Base-by-base conservation (phyloP, 30 jellyfish, hydroid and myxozoan species). In the Rhopilema esculentum region DNA sequence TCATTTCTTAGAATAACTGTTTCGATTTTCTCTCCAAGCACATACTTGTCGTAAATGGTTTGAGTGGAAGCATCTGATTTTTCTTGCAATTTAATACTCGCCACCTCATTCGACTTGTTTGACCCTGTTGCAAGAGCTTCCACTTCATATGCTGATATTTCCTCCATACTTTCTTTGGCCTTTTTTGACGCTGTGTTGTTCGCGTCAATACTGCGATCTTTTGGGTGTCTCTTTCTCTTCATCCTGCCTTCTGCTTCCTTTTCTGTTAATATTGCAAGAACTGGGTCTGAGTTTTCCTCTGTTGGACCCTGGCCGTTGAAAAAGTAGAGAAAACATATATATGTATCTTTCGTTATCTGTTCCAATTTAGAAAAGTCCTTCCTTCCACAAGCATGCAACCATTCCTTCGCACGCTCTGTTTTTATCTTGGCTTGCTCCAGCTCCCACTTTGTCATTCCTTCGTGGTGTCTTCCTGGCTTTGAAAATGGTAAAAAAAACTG, bases 401-500 rank as follows among this genome's bases (percentile, higher is more conserved):
- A 78, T 4, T 63, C 17, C 26, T 66, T 66, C 50, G 69, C 66
- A 49, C 40, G 24, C 29, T 20, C 57, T 16, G 22, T 52, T 21
- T 77, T 21, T 49, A 22, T 68, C 40, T 50, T 74, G 26, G 70
- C 28, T 74, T 74, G 32, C 50, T 68, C 50, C 78, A 79, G 66
- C 77, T 81, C 84, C 94, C 91, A 79, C 23, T 80, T 30, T n/a
- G 96, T 78, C 96, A 88, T 77, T 16, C 66, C 19, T 51, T 88
- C 96, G 26, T 70, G 87, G 22, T 61, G 68, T n/a, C 63, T 88
- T 29, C 93, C 87, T 79, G 57, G 57, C 57, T 40, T 79, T 50
- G 95, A 72, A 78, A 87, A 87, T 22, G 67, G 76, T 49, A 87
- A 27, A 50, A n/a, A 79, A 78, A 57, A n/a, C 52, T 67, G 93